Evolutionary conservation across 2,888 invertebrate genomes (phyloP).

Genomic region (Lathronympha strigana): DNA sequence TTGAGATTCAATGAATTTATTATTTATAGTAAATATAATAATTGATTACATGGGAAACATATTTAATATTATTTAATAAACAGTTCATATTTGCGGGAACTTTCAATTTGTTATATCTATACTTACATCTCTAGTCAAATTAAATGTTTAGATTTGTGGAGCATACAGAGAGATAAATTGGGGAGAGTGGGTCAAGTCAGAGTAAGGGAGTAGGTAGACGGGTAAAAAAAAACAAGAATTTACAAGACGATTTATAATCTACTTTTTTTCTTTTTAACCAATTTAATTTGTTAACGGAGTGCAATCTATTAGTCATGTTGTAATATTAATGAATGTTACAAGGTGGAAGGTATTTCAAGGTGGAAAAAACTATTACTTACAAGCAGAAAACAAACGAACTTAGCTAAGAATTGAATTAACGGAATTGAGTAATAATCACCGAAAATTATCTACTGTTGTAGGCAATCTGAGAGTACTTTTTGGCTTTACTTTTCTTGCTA

Average conservation of each 20-base stretch:
- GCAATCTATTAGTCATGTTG: slow-evolving; percentile 12
- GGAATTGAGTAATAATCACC: background rate
- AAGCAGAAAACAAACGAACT: slow-evolving; percentile 4
- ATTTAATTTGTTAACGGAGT: background rate
- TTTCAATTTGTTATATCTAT: slow-evolving; percentile 26
- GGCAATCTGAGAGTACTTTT: background rate
- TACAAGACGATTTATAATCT: background rate
- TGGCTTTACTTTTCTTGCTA: background rate
- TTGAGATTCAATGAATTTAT: slow-evolving; percentile 12
- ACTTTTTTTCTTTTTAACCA: slow-evolving; percentile 1
- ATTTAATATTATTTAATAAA: slow-evolving; percentile 28
- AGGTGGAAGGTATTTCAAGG: slow-evolving; percentile 23
- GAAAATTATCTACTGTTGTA: background rate
- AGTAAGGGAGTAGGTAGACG: background rate
- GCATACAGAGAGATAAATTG: too few species aligned
- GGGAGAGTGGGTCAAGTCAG: background rate
- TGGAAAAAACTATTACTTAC: background rate
- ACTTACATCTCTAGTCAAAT: too few species aligned
- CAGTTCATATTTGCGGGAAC: background rate
- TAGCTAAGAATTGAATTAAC: slow-evolving; percentile 3
- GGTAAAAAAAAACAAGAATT: too few species aligned
- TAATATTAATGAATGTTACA: slow-evolving; percentile 32
- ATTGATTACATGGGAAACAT: slow-evolving; percentile 26
- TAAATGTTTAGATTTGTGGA: too few species aligned
- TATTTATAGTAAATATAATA: too few species aligned